phyloP scores from a whole-genome alignment of 2,888 invertebrate species.

The Ephialtes manifestator region DNA sequence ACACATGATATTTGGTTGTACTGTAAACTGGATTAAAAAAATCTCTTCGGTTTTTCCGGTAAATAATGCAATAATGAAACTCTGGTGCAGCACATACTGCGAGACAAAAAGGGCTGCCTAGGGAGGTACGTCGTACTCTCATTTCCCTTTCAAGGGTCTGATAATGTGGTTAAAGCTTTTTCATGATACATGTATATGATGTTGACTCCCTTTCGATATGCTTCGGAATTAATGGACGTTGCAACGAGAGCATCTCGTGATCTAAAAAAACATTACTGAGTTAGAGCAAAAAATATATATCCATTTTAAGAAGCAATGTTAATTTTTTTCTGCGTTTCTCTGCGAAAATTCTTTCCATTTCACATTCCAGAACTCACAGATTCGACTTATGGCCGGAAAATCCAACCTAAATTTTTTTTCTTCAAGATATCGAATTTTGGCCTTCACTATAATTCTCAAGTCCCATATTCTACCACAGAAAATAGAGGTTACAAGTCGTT shows the following conservation, averaged over 20 bases:
- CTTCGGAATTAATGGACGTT: conserved; percentile 55
- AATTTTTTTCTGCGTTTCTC: no score
- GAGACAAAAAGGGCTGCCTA: conserved; percentile 6
- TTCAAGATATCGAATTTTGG: no score
- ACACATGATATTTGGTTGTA: background rate
- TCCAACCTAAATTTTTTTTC: no score
- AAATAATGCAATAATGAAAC: background rate
- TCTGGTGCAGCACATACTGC: background rate
- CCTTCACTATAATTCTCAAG: no score
- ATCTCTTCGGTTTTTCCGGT: background rate
- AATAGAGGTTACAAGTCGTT: no score
- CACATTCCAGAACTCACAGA: no score
- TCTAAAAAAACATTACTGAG: conserved; percentile 38
- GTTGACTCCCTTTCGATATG: conserved; percentile 39
- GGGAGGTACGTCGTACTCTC: conserved; percentile 27
- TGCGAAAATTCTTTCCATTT: no score
- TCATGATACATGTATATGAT: background rate
- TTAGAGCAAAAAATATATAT: no score
- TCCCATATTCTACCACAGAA: no score
- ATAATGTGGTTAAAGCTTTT: conserved; percentile 51
- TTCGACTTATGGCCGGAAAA: no score
- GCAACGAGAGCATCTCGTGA: conserved; percentile 39
- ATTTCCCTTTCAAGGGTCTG: conserved; percentile 49
- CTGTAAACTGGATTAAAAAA: background rate
- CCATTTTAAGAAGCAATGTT: no score